Base-by-base conservation (phyloP, 2,113 vertebrate species). In the Cheilinus undulatus region DNA sequence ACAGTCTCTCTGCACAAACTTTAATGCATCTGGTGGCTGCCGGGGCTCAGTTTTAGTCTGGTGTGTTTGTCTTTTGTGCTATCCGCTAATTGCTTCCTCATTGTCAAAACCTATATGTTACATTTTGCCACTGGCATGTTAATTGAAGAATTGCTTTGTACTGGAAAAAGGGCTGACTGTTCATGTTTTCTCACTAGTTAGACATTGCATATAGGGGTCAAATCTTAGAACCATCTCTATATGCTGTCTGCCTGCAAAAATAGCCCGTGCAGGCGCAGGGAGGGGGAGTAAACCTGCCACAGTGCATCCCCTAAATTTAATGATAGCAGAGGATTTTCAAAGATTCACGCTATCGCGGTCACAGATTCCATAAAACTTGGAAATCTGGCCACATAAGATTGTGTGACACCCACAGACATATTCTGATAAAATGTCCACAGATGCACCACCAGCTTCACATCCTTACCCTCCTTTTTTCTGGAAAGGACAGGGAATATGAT, bases 401-500 rank as follows among this genome's bases (percentile, higher is more conserved):
- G 50, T 40, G 12, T 66, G 13, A 66, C 17, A 57, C 36, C 19
- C 22, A 70, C 73, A 62, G 59, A 56, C 27, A 65, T 5, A 61
- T 78, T 72, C 32, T 36, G 51, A 49, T 69, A 50, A 52, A 73
- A 68, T 63, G 58, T 53, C 57, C 49, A 73, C 17, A 56, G 60
- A 64, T 66, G 50, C 61, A 65, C 46, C 10, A 50, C 32, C 19
- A 34, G 19, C 27, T 57, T 14, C 50, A 10, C 22, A 40, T n/a
- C 10, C 13, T 57, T 22, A n/a, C 3, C 24, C 22, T 8, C 2
- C 40, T 4, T 52, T 40, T 60, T 22, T 64, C 69, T 22, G 42
- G n/a, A 56, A 38, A 64, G 34, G 50, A 70, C 32, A 50, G 27
- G 57, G 65, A 75, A 65, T 78, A 58, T 78, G 63, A 77, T 87